Percentiles rank a stretch among this genome's conserved stretches.
Evolutionary conservation across 2,113 vertebrate genomes (phyloP).

Genomic region (Marcusenius ussheri): DNA sequence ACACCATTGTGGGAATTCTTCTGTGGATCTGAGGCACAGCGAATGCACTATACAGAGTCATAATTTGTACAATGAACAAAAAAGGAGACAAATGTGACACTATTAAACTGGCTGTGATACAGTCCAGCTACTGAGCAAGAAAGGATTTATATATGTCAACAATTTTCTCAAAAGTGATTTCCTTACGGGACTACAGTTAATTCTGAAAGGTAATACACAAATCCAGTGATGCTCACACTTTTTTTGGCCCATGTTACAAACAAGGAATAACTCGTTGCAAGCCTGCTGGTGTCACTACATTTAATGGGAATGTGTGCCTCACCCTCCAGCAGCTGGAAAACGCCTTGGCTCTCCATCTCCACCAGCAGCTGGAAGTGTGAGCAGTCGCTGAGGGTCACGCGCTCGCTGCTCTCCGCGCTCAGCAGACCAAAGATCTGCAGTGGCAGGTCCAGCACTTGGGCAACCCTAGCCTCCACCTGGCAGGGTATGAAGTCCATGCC

Average conservation of each 20-base stretch:
- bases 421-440: constrained; percentile 71
- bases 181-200: neutral
- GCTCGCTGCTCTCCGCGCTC: constrained; percentile 47
- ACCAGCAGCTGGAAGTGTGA: constrained; percentile 80
- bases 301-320: constrained; percentile 20
- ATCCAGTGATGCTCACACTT: neutral
- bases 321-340: constrained; percentile 76
- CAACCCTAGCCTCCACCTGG: constrained; percentile 74
- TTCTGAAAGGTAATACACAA: neutral
- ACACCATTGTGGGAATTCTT: neutral
- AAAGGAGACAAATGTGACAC: neutral
- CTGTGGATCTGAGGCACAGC: neutral
- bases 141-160: neutral
- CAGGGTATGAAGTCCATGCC: constrained; percentile 82
- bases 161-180: neutral
- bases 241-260: neutral
- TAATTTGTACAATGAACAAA: neutral
- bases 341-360: constrained; percentile 69
- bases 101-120: neutral
- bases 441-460: constrained; percentile 74
- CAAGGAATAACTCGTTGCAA: neutral
- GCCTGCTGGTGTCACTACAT: neutral
- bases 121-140: neutral
- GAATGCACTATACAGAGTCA: neutral
- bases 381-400: constrained; percentile 79